These are phyloP conservation scores for Diarsia rubi DNA, from an alignment of 2,888 invertebrate genomes.

Conservation along the genomic window DNA sequence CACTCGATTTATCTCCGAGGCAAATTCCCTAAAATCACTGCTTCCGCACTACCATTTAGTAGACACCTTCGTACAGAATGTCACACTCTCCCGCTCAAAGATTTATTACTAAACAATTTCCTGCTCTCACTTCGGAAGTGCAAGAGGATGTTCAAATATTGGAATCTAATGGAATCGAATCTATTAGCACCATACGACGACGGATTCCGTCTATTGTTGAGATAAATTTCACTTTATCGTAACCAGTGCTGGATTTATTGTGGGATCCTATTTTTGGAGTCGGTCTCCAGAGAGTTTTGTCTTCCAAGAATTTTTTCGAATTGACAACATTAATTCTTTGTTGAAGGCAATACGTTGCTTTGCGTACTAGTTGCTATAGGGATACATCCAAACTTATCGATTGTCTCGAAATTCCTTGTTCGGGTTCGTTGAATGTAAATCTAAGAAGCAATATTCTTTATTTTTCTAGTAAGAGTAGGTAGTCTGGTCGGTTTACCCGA, in stretches of 20 bases:
- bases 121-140: conserved; percentile 59
- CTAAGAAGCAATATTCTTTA: conserved; percentile 54
- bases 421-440: conserved; percentile 43
- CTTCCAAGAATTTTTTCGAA: conserved; percentile 34
- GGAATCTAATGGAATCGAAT: conserved; percentile 69
- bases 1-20: conserved; percentile 59
- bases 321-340: conserved; percentile 39
- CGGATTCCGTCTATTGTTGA: conserved; percentile 54
- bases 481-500: conserved; percentile 24
- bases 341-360: conserved; percentile 12
- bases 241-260: conserved; percentile 51
- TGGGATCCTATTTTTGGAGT: conserved; percentile 23
- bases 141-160: conserved; percentile 70
- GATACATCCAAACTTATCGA: conserved; percentile 18
- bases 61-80: conserved; percentile 55
- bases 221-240: conserved; percentile 61
- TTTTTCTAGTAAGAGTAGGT: conserved; percentile 39
- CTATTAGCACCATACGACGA: conserved; percentile 52
- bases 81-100: conserved; percentile 49
- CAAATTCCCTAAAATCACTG: conserved; percentile 63
- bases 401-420: conserved; percentile 25
- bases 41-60: conserved; percentile 59
- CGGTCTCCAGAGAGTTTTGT: conserved; percentile 40
- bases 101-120: conserved; percentile 66
- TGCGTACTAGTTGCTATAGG: conserved; percentile 1